A percentile compares a stretch with the other conserved stretches of the same genome.
These are phyloP conservation scores for Cheilosia soror DNA, from an alignment of 2,888 invertebrate species.

Conservation along the genomic window DNA sequence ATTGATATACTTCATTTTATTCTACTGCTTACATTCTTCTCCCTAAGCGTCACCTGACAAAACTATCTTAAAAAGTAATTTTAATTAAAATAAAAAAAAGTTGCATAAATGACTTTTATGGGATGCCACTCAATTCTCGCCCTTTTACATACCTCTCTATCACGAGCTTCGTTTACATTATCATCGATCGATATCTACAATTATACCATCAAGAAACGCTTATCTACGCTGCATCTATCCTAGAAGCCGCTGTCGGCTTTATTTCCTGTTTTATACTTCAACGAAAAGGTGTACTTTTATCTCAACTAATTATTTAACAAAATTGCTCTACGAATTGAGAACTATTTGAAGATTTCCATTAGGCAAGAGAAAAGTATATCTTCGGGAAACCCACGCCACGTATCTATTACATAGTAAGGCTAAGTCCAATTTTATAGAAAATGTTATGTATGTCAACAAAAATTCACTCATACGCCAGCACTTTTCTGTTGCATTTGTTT, in stretches of 20 bases:
- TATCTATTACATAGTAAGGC: background rate
- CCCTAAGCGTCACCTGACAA: constrained; percentile 24
- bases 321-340: constrained; percentile 56
- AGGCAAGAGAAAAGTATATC: constrained; percentile 22
- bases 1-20: constrained; percentile 80
- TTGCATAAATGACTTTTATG: constrained; percentile 9
- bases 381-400: background rate
- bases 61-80: constrained; percentile 33
- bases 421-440: too few species aligned
- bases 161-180: background rate
- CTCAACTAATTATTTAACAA: constrained; percentile 10
- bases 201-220: constrained; percentile 31
- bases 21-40: constrained; percentile 52
- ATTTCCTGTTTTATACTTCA: background rate
- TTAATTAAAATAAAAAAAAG: constrained; percentile 3
- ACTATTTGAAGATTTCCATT: constrained; percentile 25
- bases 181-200: constrained; percentile 38
- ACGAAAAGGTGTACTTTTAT: background rate
- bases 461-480: background rate
- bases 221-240: constrained; percentile 47
- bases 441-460: too few species aligned
- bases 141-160: constrained; percentile 11
- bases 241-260: constrained; percentile 10
- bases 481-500: constrained; percentile 6
- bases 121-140: constrained; percentile 23